Conservation (phyloP, 2,113 vertebrate species). For the Prochilodus magdalenae region DNA sequence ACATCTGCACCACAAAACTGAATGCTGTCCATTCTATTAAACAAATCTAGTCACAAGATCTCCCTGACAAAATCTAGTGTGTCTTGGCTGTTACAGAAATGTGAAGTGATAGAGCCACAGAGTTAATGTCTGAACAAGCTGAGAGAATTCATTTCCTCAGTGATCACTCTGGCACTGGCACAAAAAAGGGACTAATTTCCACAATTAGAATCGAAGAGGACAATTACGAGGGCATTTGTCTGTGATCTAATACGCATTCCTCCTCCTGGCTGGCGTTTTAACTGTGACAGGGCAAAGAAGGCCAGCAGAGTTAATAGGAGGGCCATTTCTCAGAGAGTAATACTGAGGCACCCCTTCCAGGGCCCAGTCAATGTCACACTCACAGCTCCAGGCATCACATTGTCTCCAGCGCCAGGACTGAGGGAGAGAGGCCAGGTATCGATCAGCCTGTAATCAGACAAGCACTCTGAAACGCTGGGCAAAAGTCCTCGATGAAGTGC, state of each 20-base stretch:
- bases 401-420: conserved; percentile 74
- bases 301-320: conserved; percentile 68
- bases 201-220: conserved; percentile 61
- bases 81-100: not conserved
- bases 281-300: conserved; percentile 67
- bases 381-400: conserved; percentile 72
- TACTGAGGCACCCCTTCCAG: conserved; percentile 68
- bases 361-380: conserved; percentile 78
- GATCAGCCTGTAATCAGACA: conserved; percentile 77
- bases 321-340: conserved; percentile 73
- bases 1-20: too few species aligned
- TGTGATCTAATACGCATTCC: conserved; percentile 69
- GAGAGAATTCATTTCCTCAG: conserved; percentile 39
- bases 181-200: conserved; percentile 70
- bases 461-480: conserved; percentile 70
- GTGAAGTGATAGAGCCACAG: conserved; percentile 12
- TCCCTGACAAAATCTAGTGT: too few species aligned
- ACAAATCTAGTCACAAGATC: too few species aligned
- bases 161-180: conserved; percentile 62
- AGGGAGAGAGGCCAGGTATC: conserved; percentile 69
- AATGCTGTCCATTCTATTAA: too few species aligned
- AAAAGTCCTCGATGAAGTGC: conserved; percentile 75
- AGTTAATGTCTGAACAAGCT: not conserved
- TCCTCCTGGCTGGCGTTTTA: conserved; percentile 68
- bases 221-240: conserved; percentile 73